phyloP scores from a whole-genome alignment of 2,888 invertebrate species.

The Formica aserva region DNA sequence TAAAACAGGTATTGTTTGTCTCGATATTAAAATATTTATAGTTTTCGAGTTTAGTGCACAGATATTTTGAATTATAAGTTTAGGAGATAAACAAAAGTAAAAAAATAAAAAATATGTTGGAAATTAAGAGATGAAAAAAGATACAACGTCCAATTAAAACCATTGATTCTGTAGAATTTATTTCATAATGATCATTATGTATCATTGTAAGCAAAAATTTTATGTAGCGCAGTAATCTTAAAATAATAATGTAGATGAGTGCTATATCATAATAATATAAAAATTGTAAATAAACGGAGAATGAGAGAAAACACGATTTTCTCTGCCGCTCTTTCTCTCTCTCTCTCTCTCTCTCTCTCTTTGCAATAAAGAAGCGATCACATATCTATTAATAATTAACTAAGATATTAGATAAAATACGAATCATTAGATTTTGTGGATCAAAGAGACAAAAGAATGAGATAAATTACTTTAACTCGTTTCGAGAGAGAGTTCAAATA shows the following conservation, averaged over 20 bases:
- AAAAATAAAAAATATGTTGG: not conserved
- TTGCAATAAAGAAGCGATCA: not conserved
- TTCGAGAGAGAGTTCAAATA: slow-evolving; percentile 11
- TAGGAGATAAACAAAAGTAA: not conserved
- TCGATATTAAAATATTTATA: not conserved
- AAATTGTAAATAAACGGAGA: not conserved
- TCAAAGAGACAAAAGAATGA: slow-evolving; percentile 29
- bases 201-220: not conserved
- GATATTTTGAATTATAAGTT: not conserved
- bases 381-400: not conserved
- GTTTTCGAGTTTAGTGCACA: not conserved
- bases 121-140: not conserved
- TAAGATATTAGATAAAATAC: not conserved
- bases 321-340: not conserved
- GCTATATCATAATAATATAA: not conserved
- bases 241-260: not conserved
- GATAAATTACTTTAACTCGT: not conserved
- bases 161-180: not conserved
- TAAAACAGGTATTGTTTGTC: not conserved
- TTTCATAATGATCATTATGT: not conserved
- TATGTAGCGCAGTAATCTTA: not conserved
- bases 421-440: not conserved
- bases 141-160: not conserved
- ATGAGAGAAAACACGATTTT: not conserved
- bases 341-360: not conserved